phyloP scores from a whole-genome alignment of 1,140 invertebrate genomes.

The Nomia melanderi region DNA sequence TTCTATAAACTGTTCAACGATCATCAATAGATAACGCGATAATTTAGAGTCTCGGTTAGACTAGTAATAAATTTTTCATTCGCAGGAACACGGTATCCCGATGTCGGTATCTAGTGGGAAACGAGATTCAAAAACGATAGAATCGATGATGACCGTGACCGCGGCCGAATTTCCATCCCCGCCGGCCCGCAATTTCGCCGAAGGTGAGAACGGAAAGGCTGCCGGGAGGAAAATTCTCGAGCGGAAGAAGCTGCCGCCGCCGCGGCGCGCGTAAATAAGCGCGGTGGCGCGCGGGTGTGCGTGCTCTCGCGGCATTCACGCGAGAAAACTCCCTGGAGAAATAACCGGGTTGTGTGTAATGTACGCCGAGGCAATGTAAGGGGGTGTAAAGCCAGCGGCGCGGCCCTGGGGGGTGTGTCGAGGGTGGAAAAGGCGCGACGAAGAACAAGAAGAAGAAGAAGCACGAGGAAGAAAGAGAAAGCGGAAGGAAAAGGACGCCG shows the following conservation, averaged over 20 bases:
- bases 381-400: slow-evolving; percentile 53
- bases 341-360: slow-evolving; percentile 77
- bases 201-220: slow-evolving; percentile 12
- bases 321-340: slow-evolving; percentile 77
- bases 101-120: too few species aligned
- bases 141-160: background rate
- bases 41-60: too few species aligned
- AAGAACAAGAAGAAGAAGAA: slow-evolving; percentile 9
- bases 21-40: too few species aligned
- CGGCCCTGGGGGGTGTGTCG: slow-evolving; percentile 27
- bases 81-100: too few species aligned
- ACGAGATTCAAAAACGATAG: too few species aligned
- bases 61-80: too few species aligned
- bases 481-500: slow-evolving; percentile 33
- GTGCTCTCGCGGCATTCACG: slow-evolving; percentile 71
- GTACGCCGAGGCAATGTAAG: slow-evolving; percentile 74
- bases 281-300: slow-evolving; percentile 60
- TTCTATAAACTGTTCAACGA: too few species aligned
- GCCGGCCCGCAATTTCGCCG: background rate
- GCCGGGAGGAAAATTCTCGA: slow-evolving; percentile 18
- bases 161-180: background rate
- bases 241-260: slow-evolving; percentile 11
- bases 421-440: slow-evolving; percentile 38
- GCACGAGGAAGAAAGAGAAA: slow-evolving; percentile 1
- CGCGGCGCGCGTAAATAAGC: slow-evolving; percentile 46